Evolutionary conservation across 2,113 vertebrate genomes (phyloP).

Genomic region (Atrichornis clamosus): DNA sequence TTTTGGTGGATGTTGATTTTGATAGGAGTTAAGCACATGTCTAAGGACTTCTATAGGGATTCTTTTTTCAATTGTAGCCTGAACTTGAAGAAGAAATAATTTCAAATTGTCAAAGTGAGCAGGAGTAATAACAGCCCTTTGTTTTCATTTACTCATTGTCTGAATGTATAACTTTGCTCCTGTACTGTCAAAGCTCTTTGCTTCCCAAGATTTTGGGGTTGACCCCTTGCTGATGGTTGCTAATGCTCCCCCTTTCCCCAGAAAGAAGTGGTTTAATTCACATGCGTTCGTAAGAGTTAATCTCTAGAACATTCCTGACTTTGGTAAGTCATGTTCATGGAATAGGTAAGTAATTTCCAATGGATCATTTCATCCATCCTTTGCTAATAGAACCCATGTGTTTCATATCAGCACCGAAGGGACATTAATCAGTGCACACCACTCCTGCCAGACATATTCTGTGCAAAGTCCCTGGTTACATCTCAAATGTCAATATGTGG

Average conservation of each 20-base stretch:
- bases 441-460: constrained; percentile 44
- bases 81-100: constrained; percentile 5
- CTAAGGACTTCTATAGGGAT: background rate
- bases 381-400: constrained; percentile 71
- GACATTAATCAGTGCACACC: constrained; percentile 71
- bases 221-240: background rate
- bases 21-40: background rate
- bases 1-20: constrained; percentile 11
- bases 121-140: background rate
- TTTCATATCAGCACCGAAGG: constrained; percentile 65
- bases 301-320: constrained; percentile 64
- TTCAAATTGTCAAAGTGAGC: background rate
- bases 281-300: constrained; percentile 52
- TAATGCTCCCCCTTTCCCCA: background rate
- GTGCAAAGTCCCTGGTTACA: constrained; percentile 59
- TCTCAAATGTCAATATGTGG: constrained; percentile 73
- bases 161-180: background rate
- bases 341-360: constrained; percentile 67
- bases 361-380: constrained; percentile 69
- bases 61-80: background rate
- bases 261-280: constrained; percentile 16
- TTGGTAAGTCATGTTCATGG: constrained; percentile 67
- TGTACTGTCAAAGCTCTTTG: background rate
- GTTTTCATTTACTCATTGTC: background rate
- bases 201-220: background rate